Evolutionary conservation across 2,113 vertebrate genomes (phyloP), one percentile per base, ranked within the genome.

Genomic region (Camelus bactrianus): DNA sequence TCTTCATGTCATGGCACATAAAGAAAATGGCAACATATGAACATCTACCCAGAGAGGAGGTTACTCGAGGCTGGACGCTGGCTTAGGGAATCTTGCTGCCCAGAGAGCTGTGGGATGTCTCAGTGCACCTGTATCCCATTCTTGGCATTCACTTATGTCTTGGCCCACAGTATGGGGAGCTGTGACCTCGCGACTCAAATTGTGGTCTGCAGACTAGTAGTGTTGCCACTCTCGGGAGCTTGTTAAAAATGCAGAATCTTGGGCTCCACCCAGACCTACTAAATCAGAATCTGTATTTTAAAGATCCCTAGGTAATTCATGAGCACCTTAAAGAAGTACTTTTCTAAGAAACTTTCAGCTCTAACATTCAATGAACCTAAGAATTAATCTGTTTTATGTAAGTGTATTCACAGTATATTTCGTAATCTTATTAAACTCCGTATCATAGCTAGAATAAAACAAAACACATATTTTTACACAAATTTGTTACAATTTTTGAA

Each of bases 291-390:
- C 38, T 81, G 50, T n/a, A 48, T 64, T 79, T 96, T 84, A 89
- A 91, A 81, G 86, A 58, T 60, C 60, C 48, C n/a, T 26, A 82
- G n/a, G 54, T 92, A 42, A 95, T 56, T 80, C 56, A 38, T 26
- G 30, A 48, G 15, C 26, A 92, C 17, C 87, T 42, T 93, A 64
- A 89, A 79, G 79, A 90, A 92, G 48, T 32, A 67, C 9, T 94
- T 28, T 38, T 92, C 28, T 65, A 94, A 92, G 94, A 95, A 97
- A 91, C 38, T 70, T 87, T 79, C 30, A 81, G 52, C 89, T 88
- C 13, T 84, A 91, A 94, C 88, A 91, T 67, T 85, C 65, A 93
- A 67, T 79, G 42, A 89, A 85, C 9, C 6, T 46, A 72, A 88
- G 35, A 91, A 81, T 38, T 26, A 83, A 50, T 83, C 32, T 97